phyloP scores from a whole-genome alignment of 2,888 invertebrate genomes.

The Pammene fasciana region DNA sequence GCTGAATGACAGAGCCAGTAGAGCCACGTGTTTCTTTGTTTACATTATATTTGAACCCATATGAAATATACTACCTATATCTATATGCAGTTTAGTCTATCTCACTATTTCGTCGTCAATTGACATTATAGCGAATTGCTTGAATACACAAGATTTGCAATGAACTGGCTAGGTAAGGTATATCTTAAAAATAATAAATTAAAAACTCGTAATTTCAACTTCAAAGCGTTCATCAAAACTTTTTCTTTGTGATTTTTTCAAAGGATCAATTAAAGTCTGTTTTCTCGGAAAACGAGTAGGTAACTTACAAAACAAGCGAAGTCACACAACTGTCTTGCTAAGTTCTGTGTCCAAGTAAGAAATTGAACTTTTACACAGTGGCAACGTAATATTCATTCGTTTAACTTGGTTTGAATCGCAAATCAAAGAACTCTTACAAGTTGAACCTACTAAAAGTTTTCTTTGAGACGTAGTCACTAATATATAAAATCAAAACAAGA shows the following conservation, averaged over 20 bases:
- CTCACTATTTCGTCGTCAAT: too few relatives aligned
- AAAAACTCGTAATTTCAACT: background rate
- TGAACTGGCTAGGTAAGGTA: too few relatives aligned
- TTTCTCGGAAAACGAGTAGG: background rate
- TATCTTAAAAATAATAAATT: background rate
- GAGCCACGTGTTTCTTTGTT: too few relatives aligned
- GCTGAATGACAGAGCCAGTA: too few relatives aligned
- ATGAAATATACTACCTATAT: too few relatives aligned
- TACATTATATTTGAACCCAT: too few relatives aligned
- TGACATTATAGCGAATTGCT: too few relatives aligned
- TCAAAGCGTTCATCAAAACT: background rate
- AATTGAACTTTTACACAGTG: background rate
- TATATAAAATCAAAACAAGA: too few relatives aligned
- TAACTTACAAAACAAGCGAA: background rate
- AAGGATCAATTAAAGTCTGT: slow-evolving; percentile 9
- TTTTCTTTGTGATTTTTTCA: slow-evolving; percentile 3
- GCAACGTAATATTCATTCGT: background rate
- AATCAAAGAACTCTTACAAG: background rate
- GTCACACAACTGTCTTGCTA: background rate
- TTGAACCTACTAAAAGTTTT: background rate
- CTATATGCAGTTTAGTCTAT: too few relatives aligned
- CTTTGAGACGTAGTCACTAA: too few relatives aligned
- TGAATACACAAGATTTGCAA: too few relatives aligned
- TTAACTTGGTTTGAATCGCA: background rate
- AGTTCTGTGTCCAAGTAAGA: background rate